Evolutionary conservation across 92 coral and sea anemone species (phyloP).

Genomic region (Micromussa lordhowensis): DNA sequence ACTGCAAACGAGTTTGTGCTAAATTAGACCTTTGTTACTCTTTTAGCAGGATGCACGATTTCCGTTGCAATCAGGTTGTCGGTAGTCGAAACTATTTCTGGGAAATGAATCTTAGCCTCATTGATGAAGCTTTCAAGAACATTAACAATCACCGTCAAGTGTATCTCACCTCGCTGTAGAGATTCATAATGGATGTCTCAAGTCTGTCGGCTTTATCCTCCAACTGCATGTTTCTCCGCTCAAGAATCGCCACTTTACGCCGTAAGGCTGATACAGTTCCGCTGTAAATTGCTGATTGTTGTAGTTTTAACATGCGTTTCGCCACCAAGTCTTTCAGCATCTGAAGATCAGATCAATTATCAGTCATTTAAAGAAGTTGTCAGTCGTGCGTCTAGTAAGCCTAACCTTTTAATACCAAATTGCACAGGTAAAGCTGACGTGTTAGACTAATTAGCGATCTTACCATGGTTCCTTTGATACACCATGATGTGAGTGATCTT

Average conservation of each 20-base stretch:
- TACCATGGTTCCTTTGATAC: too few relatives aligned
- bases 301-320: slow-evolving; percentile 40
- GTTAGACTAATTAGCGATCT: too few relatives aligned
- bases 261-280: slow-evolving; percentile 25
- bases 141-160: not conserved
- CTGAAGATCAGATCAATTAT: not conserved
- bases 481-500: too few relatives aligned
- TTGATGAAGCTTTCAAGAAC: not conserved
- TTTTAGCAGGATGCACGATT: not conserved
- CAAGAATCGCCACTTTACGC: slow-evolving; percentile 30
- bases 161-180: slow-evolving; percentile 11
- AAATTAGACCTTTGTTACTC: not conserved
- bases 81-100: not conserved
- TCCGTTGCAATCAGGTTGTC: too few relatives aligned
- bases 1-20: not conserved
- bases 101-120: not conserved
- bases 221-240: slow-evolving; percentile 28
- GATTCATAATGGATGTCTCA: slow-evolving; percentile 2
- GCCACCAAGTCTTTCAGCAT: slow-evolving; percentile 38
- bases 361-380: not conserved
- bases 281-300: slow-evolving; percentile 28
- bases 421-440: too few relatives aligned
- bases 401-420: too few relatives aligned
- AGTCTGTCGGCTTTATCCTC: slow-evolving; percentile 29
- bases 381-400: not conserved